Evolutionary conservation across 2,113 vertebrate genomes (phyloP), one percentile per base, ranked within the genome.

Genomic region (Sander lucioperca): DNA sequence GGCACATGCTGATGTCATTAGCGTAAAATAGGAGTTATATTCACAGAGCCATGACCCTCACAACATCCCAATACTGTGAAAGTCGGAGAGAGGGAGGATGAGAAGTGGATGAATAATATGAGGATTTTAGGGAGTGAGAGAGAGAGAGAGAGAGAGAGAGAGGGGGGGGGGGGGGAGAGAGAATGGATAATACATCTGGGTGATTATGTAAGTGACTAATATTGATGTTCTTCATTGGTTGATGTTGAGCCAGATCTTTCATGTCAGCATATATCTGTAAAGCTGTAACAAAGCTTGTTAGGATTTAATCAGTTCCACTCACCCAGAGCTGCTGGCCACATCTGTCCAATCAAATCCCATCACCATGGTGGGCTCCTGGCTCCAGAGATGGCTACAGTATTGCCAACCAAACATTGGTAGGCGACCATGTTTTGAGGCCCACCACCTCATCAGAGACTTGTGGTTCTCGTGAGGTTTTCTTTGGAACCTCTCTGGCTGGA

Each of bases 1-100:
- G 82, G 68, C 91, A 91, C 93, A 94, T 94, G 87, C 85, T 91
- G 92, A 91, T 92, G 88, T 90, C 90, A 93, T 94, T 93, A 93
- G 73, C 12, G 77, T 88, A 86, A 93, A 92, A 91, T 87, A 63
- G 79, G 64, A 91, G 84, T 86, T 85, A 74, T 74, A 89, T 85
- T 91, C 74, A 85, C 82, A 82, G 82, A 87, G 79, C 74, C 84
- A 69, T 89, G 90, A 92, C 89, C 88, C 54, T 89, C 84, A 77
- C 79, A 87, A 82, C 73, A 74, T 85, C 78, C 66, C 69, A 72
- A 48, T 47, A 59, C 71, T 83, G 79, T 81, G 80, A 62, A 87
- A 74, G 47, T 18, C 33, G 10, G 27, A 43, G 51, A 63, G 56
- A 51, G 62, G 25, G 39, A 48, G 50, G 56, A 61, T 30, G 19